These are phyloP conservation scores for Carcinoscorpius rotundicauda DNA, from an alignment of 1,140 invertebrate species.

Conservation along the genomic window DNA sequence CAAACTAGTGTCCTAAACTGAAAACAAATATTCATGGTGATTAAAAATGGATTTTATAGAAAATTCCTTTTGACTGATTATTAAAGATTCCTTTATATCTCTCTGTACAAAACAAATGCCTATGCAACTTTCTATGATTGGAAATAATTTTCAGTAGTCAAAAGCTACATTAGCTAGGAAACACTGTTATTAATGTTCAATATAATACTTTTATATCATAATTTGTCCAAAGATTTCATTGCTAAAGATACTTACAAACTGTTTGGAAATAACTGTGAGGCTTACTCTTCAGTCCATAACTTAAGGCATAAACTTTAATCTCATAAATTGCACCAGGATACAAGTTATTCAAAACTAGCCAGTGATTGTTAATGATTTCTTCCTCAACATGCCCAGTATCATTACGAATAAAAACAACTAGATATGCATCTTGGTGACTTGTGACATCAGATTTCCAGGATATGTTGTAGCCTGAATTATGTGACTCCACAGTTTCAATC, in stretches of 20 bases:
- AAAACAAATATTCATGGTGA: too few species aligned
- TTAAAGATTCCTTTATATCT: too few species aligned
- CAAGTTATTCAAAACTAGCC: conserved; percentile 56
- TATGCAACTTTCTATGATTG: too few species aligned
- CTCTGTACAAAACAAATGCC: too few species aligned
- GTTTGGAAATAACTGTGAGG: conserved; percentile 77
- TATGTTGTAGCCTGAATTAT: conserved; percentile 48
- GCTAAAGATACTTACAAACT: conserved; percentile 45
- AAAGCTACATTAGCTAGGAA: too few species aligned
- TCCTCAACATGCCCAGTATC: conserved; percentile 50
- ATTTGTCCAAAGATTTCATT: conserved; percentile 19
- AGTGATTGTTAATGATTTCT: conserved; percentile 45
- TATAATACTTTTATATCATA: too few species aligned
- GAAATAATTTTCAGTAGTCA: too few species aligned
- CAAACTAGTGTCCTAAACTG: too few species aligned
- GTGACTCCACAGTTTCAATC: conserved; percentile 62
- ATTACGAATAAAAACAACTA: conserved; percentile 66
- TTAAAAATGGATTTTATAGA: too few species aligned
- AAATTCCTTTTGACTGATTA: too few species aligned
- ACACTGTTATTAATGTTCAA: too few species aligned
- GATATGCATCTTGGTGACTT: conserved; percentile 74
- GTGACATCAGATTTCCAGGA: conserved; percentile 89
- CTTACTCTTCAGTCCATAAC: conserved; percentile 68
- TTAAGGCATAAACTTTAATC: conserved; percentile 76
- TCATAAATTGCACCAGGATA: conserved; percentile 79